Base-by-base conservation (phyloP, 2,797 vertebrate species). In the Chrysocyon brachyurus region DNA sequence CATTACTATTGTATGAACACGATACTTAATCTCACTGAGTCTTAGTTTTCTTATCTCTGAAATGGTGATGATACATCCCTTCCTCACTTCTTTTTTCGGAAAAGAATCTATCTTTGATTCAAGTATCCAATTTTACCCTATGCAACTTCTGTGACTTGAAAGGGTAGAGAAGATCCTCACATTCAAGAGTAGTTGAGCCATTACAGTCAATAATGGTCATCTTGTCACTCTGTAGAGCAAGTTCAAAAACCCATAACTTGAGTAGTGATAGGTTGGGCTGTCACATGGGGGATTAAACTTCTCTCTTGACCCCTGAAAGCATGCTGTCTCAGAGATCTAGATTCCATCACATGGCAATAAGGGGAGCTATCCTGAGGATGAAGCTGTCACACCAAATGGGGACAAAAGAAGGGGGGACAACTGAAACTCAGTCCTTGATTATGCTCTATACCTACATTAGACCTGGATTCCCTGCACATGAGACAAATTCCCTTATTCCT, bases 181-280 rank as follows among this genome's bases (percentile, higher is more conserved):
- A 81, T 40, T 12, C 26, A 33, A 16, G 61, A 12, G 66, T 0
- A 52, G 16, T 21, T 33, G 52, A 87, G 63, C 17, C 4, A 6
- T 85, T 17, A 16, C 12, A 59, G 28, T 36, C 24, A 12, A 1
- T 31, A 66, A 4, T 49, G 7, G 11, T 28, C 15, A 26, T 31
- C 3, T 0, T 5, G 3, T 61, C n/a, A 16, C 36, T 75, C n/a
- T 26, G n/a, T 31, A 46, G 16, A 88, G 0, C 17, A 2, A 59
- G 2, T 16, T 72, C 1, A 12, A 52, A 70, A 68, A 2, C 6
- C 5, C 33, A 85, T 28, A 93, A 31, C 2, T 2, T 56, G 19
- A 36, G 8, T 15, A 3, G 1, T 0, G 2, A 2, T 1, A 59
- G 6, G 26, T 26, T 40, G 36, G 0, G 0, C 49, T 83, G 9